Evolutionary conservation across 2,797 vertebrate genomes (phyloP), one percentile per base, ranked within the genome.

Genomic region (Xerus rutilus): DNA sequence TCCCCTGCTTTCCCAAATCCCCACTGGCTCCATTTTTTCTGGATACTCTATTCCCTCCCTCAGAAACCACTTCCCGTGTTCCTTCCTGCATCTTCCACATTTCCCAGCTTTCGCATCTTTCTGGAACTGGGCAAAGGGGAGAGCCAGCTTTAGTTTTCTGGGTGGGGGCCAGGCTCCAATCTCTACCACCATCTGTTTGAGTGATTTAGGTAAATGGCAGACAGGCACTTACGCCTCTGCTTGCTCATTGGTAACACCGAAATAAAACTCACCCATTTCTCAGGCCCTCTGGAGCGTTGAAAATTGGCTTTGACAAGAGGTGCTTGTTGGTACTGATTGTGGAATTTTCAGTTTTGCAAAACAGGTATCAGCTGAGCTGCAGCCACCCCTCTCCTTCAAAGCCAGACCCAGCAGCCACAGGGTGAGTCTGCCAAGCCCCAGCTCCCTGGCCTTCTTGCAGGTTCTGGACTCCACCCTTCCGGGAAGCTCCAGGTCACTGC

Each of bases 21-120:
- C 30, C 5, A 18, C 14, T 43, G 76, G 72, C 59, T 85, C 47
- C 28, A 14, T 72, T 77, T 73, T 73, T 73, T 32, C 23, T 28
- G 11, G 54, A 74, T 7, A 21, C 25, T 39, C 70, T 8, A 45
- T 18, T 23, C 2, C 6, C 5, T 87, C 18, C 52, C 57, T 72
- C 65, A 76, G 70, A 92, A 65, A 72, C 64, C 64, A 72, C 0
- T 2, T 30, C 47, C 57, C 17, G 45, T 25, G 21, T 73, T 64
- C 86, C 62, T 82, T 69, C 73, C 49, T 78, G 28, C 17, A 10
- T 69, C 85, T 39, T 43, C 30, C 5, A 32, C 3, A 15, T 59
- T 64, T 65, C n/a, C 74, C 20, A 32, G n/a, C 13, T 69, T 86
- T 78, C 57, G 92, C 73, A 64, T 43, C 72, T 59, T 92, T 76